Percentiles rank a stretch among this genome's conserved stretches.
Evolutionary conservation across 2,113 vertebrate genomes (phyloP).

Genomic region (Oreamnos americanus): DNA sequence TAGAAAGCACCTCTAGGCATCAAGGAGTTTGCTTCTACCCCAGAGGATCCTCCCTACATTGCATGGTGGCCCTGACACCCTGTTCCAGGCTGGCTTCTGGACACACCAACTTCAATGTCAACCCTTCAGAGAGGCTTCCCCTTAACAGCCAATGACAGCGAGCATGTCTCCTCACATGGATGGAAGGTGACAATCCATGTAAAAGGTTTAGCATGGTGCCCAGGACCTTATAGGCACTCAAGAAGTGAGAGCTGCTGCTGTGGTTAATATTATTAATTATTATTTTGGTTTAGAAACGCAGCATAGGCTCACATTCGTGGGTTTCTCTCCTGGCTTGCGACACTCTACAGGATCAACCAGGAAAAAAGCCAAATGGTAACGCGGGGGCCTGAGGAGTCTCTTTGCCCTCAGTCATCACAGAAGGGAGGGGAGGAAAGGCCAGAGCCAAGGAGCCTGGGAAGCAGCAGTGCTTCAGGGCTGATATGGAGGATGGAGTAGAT

Average conservation of each 20-base stretch:
- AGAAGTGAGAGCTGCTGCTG: background rate
- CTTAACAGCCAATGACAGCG: background rate
- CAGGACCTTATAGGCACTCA: background rate
- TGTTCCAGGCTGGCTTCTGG: background rate
- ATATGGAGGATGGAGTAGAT: background rate
- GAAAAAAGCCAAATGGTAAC: background rate
- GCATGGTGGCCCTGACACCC: background rate
- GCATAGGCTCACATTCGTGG: background rate
- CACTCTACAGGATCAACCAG: background rate
- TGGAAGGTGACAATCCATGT: background rate
- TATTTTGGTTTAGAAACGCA: background rate
- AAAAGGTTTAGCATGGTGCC: background rate
- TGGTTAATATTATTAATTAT: background rate
- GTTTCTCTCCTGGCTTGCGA: background rate
- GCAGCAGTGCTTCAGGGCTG: background rate
- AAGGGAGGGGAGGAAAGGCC: background rate
- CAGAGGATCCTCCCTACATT: background rate
- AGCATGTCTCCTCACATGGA: background rate
- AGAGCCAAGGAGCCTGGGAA: background rate
- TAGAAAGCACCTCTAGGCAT: background rate
- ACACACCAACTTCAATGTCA: background rate
- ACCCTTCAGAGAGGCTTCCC: background rate
- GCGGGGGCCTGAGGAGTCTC: background rate
- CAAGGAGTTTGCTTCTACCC: background rate
- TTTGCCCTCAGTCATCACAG: background rate